Evolutionary conservation across 2,888 invertebrate species (phyloP), one percentile per base, ranked within the genome.

Genomic region (Drosophila setosimentum): DNA sequence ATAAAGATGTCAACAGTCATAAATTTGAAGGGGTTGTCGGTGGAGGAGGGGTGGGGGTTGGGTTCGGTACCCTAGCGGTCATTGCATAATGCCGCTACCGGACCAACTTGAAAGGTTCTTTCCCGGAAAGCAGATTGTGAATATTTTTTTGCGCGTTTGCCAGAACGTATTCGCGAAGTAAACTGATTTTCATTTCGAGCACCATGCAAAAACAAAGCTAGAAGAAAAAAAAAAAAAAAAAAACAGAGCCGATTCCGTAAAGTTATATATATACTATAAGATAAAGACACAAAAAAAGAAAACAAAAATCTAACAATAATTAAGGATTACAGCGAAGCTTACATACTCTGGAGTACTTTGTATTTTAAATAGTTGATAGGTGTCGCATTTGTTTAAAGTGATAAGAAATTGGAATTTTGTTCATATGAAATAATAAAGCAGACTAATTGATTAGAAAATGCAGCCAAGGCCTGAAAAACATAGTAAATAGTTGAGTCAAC

Each of bases 121-220:
- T 21, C 18, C 24, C 33, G n/a, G n/a, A 5, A 24, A 42, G 27
- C 24, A 45, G 40, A 57, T 45, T 50, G 2, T 21, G 32, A 35
- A 10, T 42, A 11, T 27, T 32, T 55, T n/a, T n/a, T 42, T 64
- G 64, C 54, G 81, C 65, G 73, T 73, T 76, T 76, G 62, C 60
- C 55, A 48, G 50, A 68, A 40, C 73, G 87, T 69, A 70, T 64
- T 61, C 87, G 73, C 82, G 69, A 71, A 74, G 68, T 73, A 67
- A 83, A 85, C 84, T 85, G 89, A 89, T 75, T 85, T 60, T 50
- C 32, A n/a, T 60, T 71, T 69, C 40, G 68, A 54, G 50, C 29
- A 50, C 61, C 51, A 71, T 32, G 65, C 59, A 49, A 69, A 67
- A 51, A 3, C n/a, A 21, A 29, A 66, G 54, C 71, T 45, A 61